A percentile compares a stretch with the other conserved stretches of the same genome.
Evolutionary conservation across 2,797 vertebrate species (phyloP).

Genomic region (Rhinophrynus dorsalis): DNA sequence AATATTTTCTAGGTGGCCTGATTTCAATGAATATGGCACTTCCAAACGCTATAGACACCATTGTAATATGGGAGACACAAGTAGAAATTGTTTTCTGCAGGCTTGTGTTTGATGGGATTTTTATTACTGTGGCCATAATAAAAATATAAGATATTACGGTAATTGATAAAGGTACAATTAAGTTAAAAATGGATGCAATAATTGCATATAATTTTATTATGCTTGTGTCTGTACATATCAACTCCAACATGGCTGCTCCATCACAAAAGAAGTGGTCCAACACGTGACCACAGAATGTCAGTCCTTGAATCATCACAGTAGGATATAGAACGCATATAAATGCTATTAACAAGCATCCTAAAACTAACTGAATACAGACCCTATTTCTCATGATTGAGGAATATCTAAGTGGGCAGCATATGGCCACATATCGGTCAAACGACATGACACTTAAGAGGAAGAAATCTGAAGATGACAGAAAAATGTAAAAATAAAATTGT

Average conservation of each 20-base stretch:
- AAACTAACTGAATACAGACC: no score
- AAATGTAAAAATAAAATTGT: background rate
- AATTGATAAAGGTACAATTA: background rate
- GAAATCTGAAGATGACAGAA: background rate
- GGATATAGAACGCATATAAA: background rate
- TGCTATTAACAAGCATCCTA: no score
- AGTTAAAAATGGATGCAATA: background rate
- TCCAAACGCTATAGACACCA: background rate
- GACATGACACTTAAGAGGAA: background rate
- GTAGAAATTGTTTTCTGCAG: background rate
- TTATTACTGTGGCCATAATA: background rate
- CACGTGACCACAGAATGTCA: background rate
- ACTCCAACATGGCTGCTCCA: background rate
- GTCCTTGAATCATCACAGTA: background rate
- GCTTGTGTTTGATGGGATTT: background rate
- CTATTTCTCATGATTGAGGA: no score
- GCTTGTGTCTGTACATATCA: background rate
- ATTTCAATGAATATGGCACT: no score
- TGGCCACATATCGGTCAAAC: no score
- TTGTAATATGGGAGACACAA: background rate
- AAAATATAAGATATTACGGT: background rate
- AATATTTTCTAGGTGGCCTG: background rate
- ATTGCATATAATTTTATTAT: background rate
- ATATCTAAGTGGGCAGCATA: no score
- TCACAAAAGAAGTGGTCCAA: background rate